A percentile compares a stretch with the other conserved stretches of the same genome.
These are phyloP conservation scores for Oryzias sinensis DNA, from an alignment of 2,797 vertebrate species.

Conservation along the genomic window DNA sequence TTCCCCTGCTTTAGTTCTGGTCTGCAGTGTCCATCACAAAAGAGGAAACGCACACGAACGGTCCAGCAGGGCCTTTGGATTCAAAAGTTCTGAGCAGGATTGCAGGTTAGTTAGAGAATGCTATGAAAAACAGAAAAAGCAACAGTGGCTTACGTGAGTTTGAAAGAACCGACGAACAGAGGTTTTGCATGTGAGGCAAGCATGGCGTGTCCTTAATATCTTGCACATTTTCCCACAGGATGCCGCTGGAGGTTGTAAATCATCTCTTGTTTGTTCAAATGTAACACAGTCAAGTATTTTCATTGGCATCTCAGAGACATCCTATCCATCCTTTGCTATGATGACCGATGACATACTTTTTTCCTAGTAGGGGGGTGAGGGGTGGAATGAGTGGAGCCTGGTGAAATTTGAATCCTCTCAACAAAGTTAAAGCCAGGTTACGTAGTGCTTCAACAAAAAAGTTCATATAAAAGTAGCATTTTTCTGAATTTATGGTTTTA, in stretches of 20 bases:
- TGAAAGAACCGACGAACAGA: constrained; percentile 8
- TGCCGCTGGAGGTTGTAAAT: constrained; percentile 36
- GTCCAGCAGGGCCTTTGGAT: constrained; percentile 30
- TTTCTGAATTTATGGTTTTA: neutral
- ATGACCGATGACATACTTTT: constrained; percentile 63
- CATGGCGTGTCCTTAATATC: constrained; percentile 36
- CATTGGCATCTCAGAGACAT: constrained; percentile 52
- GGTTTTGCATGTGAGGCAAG: constrained; percentile 34
- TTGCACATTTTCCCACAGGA: constrained; percentile 45
- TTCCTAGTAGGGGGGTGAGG: constrained; percentile 23
- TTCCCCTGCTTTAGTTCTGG: constrained; percentile 75
- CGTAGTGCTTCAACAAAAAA: too few species aligned
- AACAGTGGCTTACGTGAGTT: constrained; percentile 6
- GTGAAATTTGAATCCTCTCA: constrained; percentile 51
- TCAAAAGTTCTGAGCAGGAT: constrained; percentile 15
- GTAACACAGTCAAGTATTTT: constrained; percentile 52
- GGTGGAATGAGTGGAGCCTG: constrained; percentile 25
- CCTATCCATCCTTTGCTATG: constrained; percentile 55
- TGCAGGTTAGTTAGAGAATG: constrained; percentile 11
- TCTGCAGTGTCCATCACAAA: constrained; percentile 58
- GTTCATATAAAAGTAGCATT: too few species aligned
- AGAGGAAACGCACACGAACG: constrained; percentile 46
- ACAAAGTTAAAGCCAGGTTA: neutral
- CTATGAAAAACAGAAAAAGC: constrained; percentile 19
- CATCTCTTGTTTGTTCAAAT: constrained; percentile 52